These are phyloP conservation scores for Yponomeuta malinellus DNA, from an alignment of 2,888 invertebrate genomes.

Conservation along the genomic window DNA sequence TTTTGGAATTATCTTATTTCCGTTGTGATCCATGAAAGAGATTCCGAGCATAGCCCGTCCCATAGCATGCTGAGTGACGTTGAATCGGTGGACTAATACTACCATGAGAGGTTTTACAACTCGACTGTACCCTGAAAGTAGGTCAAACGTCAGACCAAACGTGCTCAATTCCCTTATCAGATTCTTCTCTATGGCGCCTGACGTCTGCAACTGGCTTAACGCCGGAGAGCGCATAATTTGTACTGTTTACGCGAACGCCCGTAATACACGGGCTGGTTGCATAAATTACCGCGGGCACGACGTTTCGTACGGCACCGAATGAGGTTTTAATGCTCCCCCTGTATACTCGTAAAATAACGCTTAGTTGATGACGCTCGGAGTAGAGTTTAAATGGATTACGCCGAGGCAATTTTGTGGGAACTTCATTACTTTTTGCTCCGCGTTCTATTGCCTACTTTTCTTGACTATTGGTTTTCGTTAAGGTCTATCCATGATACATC, in stretches of 20 bases:
- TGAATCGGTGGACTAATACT: too few species aligned
- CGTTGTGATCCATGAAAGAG: too few species aligned
- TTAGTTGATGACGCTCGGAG: slow-evolving; percentile 15
- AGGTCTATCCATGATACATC: too few species aligned
- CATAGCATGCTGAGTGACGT: too few species aligned
- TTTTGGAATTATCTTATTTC: too few species aligned
- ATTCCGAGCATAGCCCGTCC: too few species aligned
- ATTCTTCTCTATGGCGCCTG: too few species aligned
- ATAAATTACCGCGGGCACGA: slow-evolving; percentile 30
- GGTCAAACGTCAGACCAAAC: too few species aligned
- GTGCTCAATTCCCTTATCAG: too few species aligned
- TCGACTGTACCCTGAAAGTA: too few species aligned
- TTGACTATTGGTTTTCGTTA: background rate
- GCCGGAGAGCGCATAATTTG: slow-evolving; percentile 12
- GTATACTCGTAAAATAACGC: slow-evolving; percentile 13
- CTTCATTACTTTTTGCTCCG: background rate
- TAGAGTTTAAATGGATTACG: slow-evolving; percentile 8
- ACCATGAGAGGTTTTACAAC: too few species aligned
- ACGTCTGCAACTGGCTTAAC: too few species aligned
- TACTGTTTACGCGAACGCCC: slow-evolving; percentile 1
- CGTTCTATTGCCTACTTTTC: background rate
- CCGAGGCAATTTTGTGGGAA: background rate
- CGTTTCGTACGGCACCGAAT: slow-evolving; percentile 19
- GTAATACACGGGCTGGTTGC: slow-evolving; percentile 27
- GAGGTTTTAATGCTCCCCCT: slow-evolving; percentile 18